phyloP scores from a whole-genome alignment of 2,888 invertebrate genomes.

The Perizoma affinitatum region DNA sequence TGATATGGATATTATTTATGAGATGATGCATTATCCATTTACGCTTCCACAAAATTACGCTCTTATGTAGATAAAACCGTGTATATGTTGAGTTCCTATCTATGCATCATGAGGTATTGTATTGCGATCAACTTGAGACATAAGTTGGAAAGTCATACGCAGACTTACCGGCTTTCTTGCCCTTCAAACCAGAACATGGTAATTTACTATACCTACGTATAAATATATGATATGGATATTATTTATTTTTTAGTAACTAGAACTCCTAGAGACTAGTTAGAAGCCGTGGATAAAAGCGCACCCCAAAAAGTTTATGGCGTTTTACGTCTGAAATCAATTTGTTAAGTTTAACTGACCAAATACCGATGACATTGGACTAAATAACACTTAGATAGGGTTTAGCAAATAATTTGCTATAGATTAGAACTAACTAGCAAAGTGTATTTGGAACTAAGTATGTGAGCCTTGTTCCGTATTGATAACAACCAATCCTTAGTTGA shows the following conservation, averaged over 20 bases:
- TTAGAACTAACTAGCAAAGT: not conserved
- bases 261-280: too few relatives aligned
- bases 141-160: conserved; percentile 18
- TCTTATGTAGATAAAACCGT: too few relatives aligned
- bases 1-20: too few relatives aligned
- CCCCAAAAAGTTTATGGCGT: not conserved
- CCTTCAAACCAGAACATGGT: conserved; percentile 21
- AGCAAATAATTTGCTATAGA: conserved; percentile 15
- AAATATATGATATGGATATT: too few relatives aligned
- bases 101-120: too few relatives aligned
- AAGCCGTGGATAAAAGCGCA: too few relatives aligned
- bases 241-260: too few relatives aligned
- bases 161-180: conserved; percentile 20
- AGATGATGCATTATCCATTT: too few relatives aligned
- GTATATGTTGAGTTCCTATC: too few relatives aligned
- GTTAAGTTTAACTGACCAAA: too few relatives aligned
- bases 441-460: not conserved
- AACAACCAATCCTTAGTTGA: conserved; percentile 25
- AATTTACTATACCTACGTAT: not conserved
- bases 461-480: conserved; percentile 31
- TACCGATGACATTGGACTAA: conserved; percentile 10
- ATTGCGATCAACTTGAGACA: conserved; percentile 7
- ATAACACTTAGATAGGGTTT: conserved; percentile 7
- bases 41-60: too few relatives aligned
- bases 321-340: not conserved